These are phyloP conservation scores for Syrrhaptes paradoxus DNA, from an alignment of 2,113 vertebrate genomes.

Conservation along the genomic window DNA sequence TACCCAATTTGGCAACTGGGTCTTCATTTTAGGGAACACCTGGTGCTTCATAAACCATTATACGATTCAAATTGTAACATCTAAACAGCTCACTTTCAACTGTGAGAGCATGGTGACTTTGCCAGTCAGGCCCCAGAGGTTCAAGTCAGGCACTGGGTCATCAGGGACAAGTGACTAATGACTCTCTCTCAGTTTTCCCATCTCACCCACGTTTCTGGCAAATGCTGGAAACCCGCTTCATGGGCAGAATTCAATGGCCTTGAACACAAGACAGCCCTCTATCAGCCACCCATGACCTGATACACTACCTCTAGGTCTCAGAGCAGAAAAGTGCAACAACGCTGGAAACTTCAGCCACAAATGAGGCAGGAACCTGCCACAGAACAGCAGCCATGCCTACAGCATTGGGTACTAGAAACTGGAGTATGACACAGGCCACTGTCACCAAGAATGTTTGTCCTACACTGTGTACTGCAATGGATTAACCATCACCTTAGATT, in stretches of 20 bases:
- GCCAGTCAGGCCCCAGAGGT: neutral
- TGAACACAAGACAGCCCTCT: neutral
- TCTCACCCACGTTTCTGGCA: rapidly evolving
- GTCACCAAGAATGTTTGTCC: neutral
- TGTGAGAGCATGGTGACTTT: neutral
- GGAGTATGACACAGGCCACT: neutral
- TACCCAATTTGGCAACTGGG: neutral
- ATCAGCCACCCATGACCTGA: neutral
- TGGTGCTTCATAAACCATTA: neutral
- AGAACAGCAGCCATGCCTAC: neutral
- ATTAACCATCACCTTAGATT: neutral
- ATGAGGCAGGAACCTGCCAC: neutral
- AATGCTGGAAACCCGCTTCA: neutral
- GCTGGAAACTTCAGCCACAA: neutral
- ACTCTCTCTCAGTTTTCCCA: neutral
- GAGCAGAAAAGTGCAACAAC: rapidly evolving
- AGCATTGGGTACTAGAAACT: neutral
- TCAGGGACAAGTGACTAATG: rapidly evolving
- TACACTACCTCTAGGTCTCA: neutral
- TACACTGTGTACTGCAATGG: neutral
- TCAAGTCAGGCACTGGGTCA: neutral
- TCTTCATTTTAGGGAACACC: neutral
- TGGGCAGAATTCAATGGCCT: neutral
- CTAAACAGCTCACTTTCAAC: neutral
- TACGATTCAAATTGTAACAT: neutral